A percentile compares a stretch with the other conserved stretches of the same genome.
Evolutionary conservation across 2,888 invertebrate genomes (phyloP).

Genomic region (Flabesymbios commensalis): DNA sequence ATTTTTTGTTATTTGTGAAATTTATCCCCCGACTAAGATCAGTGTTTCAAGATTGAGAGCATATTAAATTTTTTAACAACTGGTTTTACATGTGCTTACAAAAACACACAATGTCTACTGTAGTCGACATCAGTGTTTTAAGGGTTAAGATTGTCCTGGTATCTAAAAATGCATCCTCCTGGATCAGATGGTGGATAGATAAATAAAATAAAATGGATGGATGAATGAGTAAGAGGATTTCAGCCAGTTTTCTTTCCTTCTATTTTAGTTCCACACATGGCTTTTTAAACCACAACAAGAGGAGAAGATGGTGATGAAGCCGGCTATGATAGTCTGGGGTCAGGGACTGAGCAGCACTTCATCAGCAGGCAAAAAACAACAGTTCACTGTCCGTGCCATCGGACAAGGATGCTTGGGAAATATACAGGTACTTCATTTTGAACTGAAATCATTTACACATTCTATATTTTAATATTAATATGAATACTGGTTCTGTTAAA

Average conservation of each 20-base stretch:
- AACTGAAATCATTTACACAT: background rate
- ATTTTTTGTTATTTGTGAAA: too few relatives aligned
- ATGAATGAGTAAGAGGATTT: background rate
- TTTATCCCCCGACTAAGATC: too few relatives aligned
- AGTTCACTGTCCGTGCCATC: slow-evolving; percentile 49
- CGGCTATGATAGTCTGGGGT: slow-evolving; percentile 54
- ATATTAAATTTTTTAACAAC: too few relatives aligned
- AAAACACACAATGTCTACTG: too few relatives aligned
- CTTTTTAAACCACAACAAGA: slow-evolving; percentile 14
- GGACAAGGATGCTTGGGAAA: slow-evolving; percentile 57
- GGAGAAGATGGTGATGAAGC: slow-evolving; percentile 56
- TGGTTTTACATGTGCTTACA: too few relatives aligned
- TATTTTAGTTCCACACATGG: slow-evolving; percentile 19
- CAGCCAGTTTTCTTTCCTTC: background rate
- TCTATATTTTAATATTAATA: background rate
- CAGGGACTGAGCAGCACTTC: slow-evolving; percentile 49
- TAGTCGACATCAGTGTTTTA: too few relatives aligned
- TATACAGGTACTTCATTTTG: slow-evolving; percentile 42
- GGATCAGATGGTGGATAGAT: too few relatives aligned
- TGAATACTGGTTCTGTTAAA: too few relatives aligned
- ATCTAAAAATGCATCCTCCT: too few relatives aligned
- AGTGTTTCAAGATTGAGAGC: too few relatives aligned
- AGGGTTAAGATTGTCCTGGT: too few relatives aligned
- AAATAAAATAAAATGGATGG: too few relatives aligned
- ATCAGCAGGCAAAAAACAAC: slow-evolving; percentile 51